phyloP scores from a whole-genome alignment of 2,888 invertebrate genomes.

The Acrobasis repandana region DNA sequence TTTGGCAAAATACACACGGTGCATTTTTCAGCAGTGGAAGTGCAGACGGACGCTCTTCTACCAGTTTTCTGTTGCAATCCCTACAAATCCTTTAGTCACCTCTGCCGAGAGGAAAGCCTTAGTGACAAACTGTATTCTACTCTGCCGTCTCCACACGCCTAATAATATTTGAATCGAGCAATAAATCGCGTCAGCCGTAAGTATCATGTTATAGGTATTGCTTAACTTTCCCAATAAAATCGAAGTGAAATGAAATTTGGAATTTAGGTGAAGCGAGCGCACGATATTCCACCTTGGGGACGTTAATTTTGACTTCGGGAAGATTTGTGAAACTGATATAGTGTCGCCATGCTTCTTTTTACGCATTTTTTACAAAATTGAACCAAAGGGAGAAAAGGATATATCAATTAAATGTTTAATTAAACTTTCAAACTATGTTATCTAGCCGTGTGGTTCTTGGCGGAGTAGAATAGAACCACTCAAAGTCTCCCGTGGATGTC shows the following conservation, averaged over 20 bases:
- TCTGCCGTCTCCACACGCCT: too few species aligned
- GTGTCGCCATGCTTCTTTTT: neutral
- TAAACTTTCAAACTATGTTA: too few species aligned
- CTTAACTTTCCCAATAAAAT: slow-evolving; percentile 80
- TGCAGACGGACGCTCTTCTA: too few species aligned
- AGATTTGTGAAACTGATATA: slow-evolving; percentile 1
- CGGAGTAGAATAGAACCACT: too few species aligned
- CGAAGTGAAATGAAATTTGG: slow-evolving; percentile 74
- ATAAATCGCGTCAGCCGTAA: slow-evolving; percentile 34
- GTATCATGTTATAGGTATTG: slow-evolving; percentile 55
- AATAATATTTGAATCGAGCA: neutral
- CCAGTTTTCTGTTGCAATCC: too few species aligned
- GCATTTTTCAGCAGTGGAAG: too few species aligned
- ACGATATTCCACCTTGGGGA: slow-evolving; percentile 39
- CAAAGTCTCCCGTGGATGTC: too few species aligned
- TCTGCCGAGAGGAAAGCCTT: too few species aligned
- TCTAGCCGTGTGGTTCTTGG: too few species aligned
- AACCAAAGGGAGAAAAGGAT: neutral
- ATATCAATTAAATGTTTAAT: neutral
- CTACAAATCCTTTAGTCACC: too few species aligned
- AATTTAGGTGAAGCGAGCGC: slow-evolving; percentile 62
- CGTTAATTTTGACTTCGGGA: slow-evolving; percentile 50
- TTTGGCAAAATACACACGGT: too few species aligned
- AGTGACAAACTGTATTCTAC: too few species aligned
- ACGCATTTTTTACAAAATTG: neutral